phyloP scores from a whole-genome alignment of 1,140 invertebrate species.

The Agrilus planipennis region DNA sequence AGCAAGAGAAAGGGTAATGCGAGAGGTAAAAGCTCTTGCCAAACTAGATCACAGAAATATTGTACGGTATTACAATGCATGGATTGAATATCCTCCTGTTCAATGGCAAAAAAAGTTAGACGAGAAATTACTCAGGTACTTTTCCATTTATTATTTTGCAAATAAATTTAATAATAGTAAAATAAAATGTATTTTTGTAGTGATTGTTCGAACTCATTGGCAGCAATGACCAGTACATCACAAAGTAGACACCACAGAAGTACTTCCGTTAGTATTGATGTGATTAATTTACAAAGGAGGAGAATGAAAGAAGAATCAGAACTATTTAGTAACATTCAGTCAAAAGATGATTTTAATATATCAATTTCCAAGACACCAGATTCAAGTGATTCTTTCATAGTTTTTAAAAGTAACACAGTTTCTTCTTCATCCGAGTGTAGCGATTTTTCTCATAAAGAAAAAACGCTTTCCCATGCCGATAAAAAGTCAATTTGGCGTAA shows the following conservation, averaged over 20 bases:
- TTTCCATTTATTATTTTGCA: neutral
- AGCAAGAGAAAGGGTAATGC: constrained; percentile 70
- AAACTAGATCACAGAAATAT: constrained; percentile 91
- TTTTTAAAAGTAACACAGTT: constrained; percentile 37
- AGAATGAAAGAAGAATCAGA: too few relatives aligned
- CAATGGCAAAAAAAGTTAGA: constrained; percentile 80
- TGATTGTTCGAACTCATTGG: too few relatives aligned
- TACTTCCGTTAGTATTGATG: too few relatives aligned
- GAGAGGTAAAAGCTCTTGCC: constrained; percentile 89
- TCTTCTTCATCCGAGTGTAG: neutral
- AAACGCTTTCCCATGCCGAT: too few relatives aligned
- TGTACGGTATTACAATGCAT: constrained; percentile 88
- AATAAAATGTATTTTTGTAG: neutral
- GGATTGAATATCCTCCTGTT: constrained; percentile 80
- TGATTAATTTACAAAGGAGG: too few relatives aligned
- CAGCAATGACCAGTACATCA: too few relatives aligned
- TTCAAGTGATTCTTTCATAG: constrained; percentile 49
- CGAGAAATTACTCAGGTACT: constrained; percentile 38
- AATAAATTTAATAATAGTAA: neutral
- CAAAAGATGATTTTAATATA: too few relatives aligned
- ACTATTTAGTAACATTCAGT: too few relatives aligned
- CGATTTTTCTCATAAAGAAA: too few relatives aligned
- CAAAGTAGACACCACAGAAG: too few relatives aligned
- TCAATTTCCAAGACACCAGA: too few relatives aligned
- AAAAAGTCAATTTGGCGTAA: too few relatives aligned